Conservation (phyloP, 2,113 vertebrate genomes). For the Etheostoma spectabile region DNA sequence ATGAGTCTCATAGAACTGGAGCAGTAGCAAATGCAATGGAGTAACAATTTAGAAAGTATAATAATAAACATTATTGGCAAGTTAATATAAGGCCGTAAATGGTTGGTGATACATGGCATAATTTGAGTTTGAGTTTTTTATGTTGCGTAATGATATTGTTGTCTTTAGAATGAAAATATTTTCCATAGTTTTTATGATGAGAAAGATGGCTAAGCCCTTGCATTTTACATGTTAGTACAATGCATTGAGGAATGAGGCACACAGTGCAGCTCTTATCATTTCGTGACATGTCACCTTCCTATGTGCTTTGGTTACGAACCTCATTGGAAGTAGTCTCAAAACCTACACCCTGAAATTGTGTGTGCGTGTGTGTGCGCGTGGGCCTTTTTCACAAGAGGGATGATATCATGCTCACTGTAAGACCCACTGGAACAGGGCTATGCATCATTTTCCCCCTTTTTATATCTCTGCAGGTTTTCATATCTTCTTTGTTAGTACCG, state of each 20-base stretch:
- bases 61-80: background rate
- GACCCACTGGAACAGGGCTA: conserved; percentile 70
- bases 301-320: conserved; percentile 70
- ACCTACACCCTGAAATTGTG: conserved; percentile 62
- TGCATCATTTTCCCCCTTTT: conserved; percentile 74
- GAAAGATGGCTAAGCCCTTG: background rate
- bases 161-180: background rate
- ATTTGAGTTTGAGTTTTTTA: background rate
- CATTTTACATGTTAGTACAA: conserved; percentile 11
- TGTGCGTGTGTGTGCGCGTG: background rate
- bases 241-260: conserved; percentile 13
- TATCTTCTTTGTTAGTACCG: conserved; percentile 59
- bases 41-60: background rate
- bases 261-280: conserved; percentile 39
- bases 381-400: conserved; percentile 70
- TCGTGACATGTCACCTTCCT: conserved; percentile 37
- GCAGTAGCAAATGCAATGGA: background rate
- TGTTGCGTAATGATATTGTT: background rate
- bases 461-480: conserved; percentile 74
- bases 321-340: conserved; percentile 55
- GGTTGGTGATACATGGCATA: background rate
- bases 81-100: background rate
- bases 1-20: background rate
- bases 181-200: background rate
- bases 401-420: conserved; percentile 76